Evolutionary conservation across 2,888 invertebrate species (phyloP), one percentile per base, ranked within the genome.

Genomic region (Agrochola lota): DNA sequence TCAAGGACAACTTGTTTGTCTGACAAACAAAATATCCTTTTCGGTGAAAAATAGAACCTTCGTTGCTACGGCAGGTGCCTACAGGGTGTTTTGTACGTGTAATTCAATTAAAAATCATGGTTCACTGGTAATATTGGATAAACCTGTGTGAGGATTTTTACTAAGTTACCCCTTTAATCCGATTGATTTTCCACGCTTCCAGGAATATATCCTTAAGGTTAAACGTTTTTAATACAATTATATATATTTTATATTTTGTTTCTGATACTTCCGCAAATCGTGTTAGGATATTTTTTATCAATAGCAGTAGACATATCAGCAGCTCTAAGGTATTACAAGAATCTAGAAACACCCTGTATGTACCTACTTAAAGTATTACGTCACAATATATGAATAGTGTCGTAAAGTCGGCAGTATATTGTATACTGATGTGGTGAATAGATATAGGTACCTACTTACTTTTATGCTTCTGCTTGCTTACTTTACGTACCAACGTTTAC

Each of bases 1-100:
- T 84, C 83, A 80, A 83, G 84, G 77, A 81, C 80, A 80, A 71
- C 80, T 85, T 85, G 84, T 88, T 88, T 87, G 80, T 77, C 57
- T 57, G 60, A 77, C 67, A 80, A 85, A 88, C 75, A 84, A 81
- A 80, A 81, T 81, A 81, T 81, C 66, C 60, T 69, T 77, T 86
- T 74, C 5, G 72, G 30, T 49, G 66, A 55, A 63, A 67, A 82
- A 78, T 82, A 55, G 30, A 73, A 71, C 62, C 52, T 71, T 57
- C 26, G 55, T 68, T 35, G 63, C 60, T 74, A 20, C 49, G 3
- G 17, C 30, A 43, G 26, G 20, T 81, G 9, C 66, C 15, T 68
- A 80, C 15, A 49, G 20, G 23, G 0, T 77, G 71, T 71, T 68
- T 46, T 20, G 15, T 46, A 12, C 15, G 12, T 59, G 30, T 46